Evolutionary conservation across 2,113 vertebrate genomes (phyloP).

Genomic region (Rafetus swinhoei): DNA sequence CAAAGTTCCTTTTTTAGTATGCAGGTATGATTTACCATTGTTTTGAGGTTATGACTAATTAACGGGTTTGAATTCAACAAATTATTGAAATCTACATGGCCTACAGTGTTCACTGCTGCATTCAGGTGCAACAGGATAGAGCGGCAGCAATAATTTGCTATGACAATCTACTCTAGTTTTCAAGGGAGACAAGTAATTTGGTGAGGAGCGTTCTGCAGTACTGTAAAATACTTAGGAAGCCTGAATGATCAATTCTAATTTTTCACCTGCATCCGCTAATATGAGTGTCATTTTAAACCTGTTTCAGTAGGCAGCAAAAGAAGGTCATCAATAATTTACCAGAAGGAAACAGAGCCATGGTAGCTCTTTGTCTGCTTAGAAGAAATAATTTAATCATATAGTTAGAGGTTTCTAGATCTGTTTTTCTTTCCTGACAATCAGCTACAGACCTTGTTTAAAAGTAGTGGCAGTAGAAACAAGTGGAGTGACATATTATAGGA

Average conservation of each 20-base stretch:
- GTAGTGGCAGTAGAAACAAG: background rate
- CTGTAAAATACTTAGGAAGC: background rate
- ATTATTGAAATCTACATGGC: background rate
- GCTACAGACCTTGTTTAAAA: no score
- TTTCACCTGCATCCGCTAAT: background rate
- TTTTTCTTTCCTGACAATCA: background rate
- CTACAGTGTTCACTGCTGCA: background rate
- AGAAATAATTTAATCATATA: background rate
- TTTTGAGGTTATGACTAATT: background rate
- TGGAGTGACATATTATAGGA: background rate
- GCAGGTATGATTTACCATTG: background rate
- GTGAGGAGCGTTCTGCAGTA: background rate
- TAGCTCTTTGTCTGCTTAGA: background rate
- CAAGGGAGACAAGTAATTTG: background rate
- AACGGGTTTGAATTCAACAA: background rate
- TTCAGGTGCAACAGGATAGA: background rate
- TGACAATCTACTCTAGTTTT: background rate
- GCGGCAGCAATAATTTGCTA: background rate
- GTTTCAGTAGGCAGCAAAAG: background rate
- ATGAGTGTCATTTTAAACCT: background rate
- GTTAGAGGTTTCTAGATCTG: background rate
- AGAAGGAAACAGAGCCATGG: background rate
- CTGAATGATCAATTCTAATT: background rate
- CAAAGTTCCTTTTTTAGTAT: background rate
- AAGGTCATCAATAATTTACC: background rate